Evolutionary conservation across 2,888 invertebrate genomes (phyloP), one percentile per base, ranked within the genome.

Genomic region (Spodoptera picta): DNA sequence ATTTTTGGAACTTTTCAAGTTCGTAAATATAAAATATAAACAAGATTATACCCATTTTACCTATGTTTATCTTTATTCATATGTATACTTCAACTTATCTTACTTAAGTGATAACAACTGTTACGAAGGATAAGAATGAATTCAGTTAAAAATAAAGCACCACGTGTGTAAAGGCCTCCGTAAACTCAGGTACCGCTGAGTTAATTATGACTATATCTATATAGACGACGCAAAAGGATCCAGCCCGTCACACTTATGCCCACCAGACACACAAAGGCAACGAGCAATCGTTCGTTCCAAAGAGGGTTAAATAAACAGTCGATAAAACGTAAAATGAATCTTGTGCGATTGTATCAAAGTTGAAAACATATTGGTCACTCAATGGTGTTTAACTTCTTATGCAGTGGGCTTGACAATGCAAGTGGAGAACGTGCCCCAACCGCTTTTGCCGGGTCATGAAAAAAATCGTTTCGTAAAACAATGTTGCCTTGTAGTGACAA

Each of bases 341-440:
- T 90, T 93, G 82, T 60, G 14, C 72, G 69, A 81, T 80, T 58
- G 79, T 27, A 69, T 73, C 79, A 90, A 86, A 90, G 93, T 83
- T 82, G 82, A 89, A 70, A 89, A 83, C 83, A 64, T 73, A 73
- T 68, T 73, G 65, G 65, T 77, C 63, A 68, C 56, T 73, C 50
- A 62, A 68, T 60, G 77, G 81, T 82, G 74, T 81, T 89, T 87
- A 83, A 68, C 77, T 82, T 87, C 86, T 91, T 92, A 81, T 86
- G 69, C 48, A 71, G 65, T 71, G 69, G 74, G 63, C 71, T 71
- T 70, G 80, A 86, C 86, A 89, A 89, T 87, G 90, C 91, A 91
- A 90, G 87, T 87, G 83, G 89, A 93, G 92, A 93, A 92, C 93
- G 92, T 92, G 93, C 90, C 90, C 91, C 83, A 87, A 93, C 93